Evolutionary conservation across 1,140 invertebrate genomes (phyloP).

Genomic region (Trachelipus rathkii): DNA sequence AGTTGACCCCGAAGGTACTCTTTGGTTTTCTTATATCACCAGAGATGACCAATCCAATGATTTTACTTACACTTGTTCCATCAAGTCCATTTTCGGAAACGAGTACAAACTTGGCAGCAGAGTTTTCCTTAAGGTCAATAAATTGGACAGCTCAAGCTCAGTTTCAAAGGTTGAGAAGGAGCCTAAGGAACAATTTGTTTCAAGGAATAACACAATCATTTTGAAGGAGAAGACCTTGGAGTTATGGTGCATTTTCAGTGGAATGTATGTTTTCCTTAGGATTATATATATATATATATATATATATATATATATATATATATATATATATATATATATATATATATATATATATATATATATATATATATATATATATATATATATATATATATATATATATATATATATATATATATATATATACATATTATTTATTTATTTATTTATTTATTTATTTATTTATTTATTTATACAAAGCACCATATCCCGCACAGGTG

Average conservation of each 20-base stretch:
- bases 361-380: too few species aligned
- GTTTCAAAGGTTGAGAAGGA: constrained; percentile 67
- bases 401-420: too few species aligned
- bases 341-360: too few species aligned
- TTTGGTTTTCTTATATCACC: constrained; percentile 92
- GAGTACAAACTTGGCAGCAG: constrained; percentile 87
- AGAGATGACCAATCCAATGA: constrained; percentile 72
- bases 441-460: too few species aligned
- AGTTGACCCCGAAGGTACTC: constrained; percentile 86
- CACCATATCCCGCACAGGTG: too few species aligned
- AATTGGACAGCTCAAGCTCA: constrained; percentile 66
- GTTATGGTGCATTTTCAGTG: constrained; percentile 84
- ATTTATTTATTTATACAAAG: too few species aligned
- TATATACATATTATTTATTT: too few species aligned
- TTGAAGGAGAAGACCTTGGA: constrained; percentile 73
- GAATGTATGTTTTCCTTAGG: constrained; percentile 63
- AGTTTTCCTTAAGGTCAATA: constrained; percentile 68
- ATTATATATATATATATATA: not conserved
- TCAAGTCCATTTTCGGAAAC: constrained; percentile 75
- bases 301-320: constrained; percentile 16
- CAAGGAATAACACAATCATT: constrained; percentile 77
- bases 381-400: too few species aligned
- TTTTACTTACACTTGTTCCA: constrained; percentile 82
- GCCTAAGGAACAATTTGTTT: constrained; percentile 75
- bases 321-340: constrained; percentile 50